Evolutionary conservation across 2,888 invertebrate species (phyloP).

Genomic region (Caenorhabditis afra): DNA sequence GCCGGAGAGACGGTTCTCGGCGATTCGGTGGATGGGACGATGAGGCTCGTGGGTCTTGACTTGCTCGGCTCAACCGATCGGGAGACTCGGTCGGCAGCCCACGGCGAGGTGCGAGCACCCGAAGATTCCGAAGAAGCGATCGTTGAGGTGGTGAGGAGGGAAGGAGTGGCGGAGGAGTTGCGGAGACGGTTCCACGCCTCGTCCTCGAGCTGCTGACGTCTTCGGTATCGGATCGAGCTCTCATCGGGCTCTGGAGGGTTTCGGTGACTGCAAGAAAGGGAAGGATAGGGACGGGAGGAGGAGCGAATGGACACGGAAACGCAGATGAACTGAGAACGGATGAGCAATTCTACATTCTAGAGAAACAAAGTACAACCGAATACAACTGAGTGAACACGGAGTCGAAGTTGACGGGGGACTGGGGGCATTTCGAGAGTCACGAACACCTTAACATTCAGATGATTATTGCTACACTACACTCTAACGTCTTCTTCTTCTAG

Average conservation of each 20-base stretch:
- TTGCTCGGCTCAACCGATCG: slow-evolving; percentile 50
- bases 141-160: slow-evolving; percentile 43
- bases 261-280: slow-evolving; percentile 41
- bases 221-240: slow-evolving; percentile 70
- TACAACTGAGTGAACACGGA: background rate
- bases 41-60: slow-evolving; percentile 54
- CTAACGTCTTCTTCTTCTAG: no score
- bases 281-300: slow-evolving; percentile 3
- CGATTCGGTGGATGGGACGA: slow-evolving; percentile 30
- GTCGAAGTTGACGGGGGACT: slow-evolving; percentile 9
- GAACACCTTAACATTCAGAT: slow-evolving; percentile 34
- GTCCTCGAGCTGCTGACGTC: slow-evolving; percentile 76
- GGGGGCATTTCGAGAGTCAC: slow-evolving; percentile 12
- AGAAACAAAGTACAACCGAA: slow-evolving; percentile 4
- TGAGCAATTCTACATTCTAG: slow-evolving; percentile 4
- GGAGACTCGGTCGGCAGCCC: slow-evolving; percentile 53
- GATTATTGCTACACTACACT: slow-evolving; percentile 17
- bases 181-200: slow-evolving; percentile 76
- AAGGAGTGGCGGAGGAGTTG: slow-evolving; percentile 41
- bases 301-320: background rate
- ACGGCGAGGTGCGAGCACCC: slow-evolving; percentile 44
- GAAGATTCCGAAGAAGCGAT: slow-evolving; percentile 24
- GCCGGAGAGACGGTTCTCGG: slow-evolving; percentile 57
- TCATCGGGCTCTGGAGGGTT: slow-evolving; percentile 59
- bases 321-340: slow-evolving; percentile 6